Conservation (phyloP, 2,113 vertebrate genomes). For the Zosterops borbonicus region DNA sequence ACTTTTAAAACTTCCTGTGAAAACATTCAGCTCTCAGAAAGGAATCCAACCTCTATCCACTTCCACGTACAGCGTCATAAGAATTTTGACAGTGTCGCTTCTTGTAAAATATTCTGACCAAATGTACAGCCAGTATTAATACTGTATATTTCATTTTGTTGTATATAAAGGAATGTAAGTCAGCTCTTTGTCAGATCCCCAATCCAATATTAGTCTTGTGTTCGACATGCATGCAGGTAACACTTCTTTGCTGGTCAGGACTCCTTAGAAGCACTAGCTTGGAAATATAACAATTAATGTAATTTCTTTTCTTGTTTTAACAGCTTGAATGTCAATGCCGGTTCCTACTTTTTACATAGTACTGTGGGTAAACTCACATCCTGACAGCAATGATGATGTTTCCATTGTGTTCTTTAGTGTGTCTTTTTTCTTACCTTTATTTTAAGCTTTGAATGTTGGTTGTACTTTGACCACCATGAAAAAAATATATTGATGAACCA, state of each 20-base stretch:
- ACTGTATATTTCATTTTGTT: conserved; percentile 67
- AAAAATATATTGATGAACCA: conserved; percentile 63
- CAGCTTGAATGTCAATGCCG: conserved; percentile 78
- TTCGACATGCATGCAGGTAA: conserved; percentile 68
- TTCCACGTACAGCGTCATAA: fast-evolving
- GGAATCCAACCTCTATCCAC: background rate
- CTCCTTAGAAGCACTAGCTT: conserved; percentile 49
- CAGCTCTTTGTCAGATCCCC: conserved; percentile 49
- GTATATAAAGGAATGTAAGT: conserved; percentile 76
- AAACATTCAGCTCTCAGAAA: background rate
- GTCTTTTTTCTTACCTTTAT: conserved; percentile 57
- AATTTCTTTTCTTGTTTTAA: conserved; percentile 71
- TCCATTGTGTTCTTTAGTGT: conserved; percentile 75
- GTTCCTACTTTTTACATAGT: conserved; percentile 76
- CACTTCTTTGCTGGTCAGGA: conserved; percentile 66
- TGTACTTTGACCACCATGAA: conserved; percentile 76
- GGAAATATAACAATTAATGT: conserved; percentile 27
- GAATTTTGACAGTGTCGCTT: conserved; percentile 3
- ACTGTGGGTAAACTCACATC: conserved; percentile 78
- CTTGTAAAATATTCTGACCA: conserved; percentile 50
- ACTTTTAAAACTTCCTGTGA: background rate
- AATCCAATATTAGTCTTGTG: conserved; percentile 57
- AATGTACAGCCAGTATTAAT: conserved; percentile 56
- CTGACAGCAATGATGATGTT: conserved; percentile 80
- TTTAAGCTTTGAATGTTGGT: conserved; percentile 79